phyloP scores from a whole-genome alignment of 2,113 vertebrate species.

The Oostethus manadensis region DNA sequence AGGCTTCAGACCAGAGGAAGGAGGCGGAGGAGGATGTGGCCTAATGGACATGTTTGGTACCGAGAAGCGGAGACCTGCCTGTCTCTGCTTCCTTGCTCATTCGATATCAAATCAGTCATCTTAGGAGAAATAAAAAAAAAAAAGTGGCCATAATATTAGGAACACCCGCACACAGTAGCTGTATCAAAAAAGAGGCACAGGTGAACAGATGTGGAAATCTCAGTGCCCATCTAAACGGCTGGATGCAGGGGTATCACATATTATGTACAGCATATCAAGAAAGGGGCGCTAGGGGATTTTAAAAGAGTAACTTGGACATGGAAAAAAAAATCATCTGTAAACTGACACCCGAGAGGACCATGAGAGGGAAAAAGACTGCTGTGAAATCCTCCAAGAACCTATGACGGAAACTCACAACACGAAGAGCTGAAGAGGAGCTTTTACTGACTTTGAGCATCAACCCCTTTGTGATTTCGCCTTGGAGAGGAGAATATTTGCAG shows the following conservation, averaged over 20 bases:
- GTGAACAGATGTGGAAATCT: too few species aligned
- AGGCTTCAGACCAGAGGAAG: conserved; percentile 54
- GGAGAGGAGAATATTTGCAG: conserved; percentile 49
- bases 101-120: conserved; percentile 3
- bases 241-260: not conserved
- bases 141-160: too few species aligned
- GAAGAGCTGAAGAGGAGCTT: conserved; percentile 13
- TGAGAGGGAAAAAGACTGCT: conserved; percentile 17
- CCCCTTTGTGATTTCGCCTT: conserved; percentile 50
- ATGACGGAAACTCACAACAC: conserved; percentile 22
- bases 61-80: conserved; percentile 1
- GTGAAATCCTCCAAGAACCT: conserved; percentile 40
- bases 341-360: conserved; percentile 14
- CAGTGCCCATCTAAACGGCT: not conserved
- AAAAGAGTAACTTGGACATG: conserved; percentile 47
- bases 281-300: conserved; percentile 32
- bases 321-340: conserved; percentile 48
- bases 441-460: conserved; percentile 40
- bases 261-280: conserved; percentile 11
- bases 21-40: conserved; percentile 59
- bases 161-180: too few species aligned
- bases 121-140: conserved; percentile 7
- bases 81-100: not conserved
- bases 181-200: too few species aligned
- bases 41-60: conserved; percentile 58